Base-by-base conservation (phyloP, 2,113 vertebrate species). In the Clarias magur region DNA sequence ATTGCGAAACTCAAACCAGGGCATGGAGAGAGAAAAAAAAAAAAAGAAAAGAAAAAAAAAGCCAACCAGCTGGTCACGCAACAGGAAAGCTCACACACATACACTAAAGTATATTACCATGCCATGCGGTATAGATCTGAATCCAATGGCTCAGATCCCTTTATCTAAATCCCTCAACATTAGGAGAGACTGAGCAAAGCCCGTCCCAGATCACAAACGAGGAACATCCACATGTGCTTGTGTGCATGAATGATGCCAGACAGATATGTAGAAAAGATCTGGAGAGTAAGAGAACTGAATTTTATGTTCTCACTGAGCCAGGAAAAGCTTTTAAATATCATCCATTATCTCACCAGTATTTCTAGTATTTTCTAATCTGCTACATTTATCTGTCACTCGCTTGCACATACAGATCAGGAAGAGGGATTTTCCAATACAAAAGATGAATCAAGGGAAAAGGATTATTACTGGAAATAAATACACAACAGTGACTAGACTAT, bases 1-100 rank as follows among this genome's bases (percentile, higher is more conserved):
- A 91, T 90, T 90, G 89, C 87, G 86, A 93, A 94, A 93, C 90
- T 90, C 88, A 93, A 93, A 93, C 90, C 92, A 93, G 93, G 88
- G 86, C 92, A 87, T 30, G 84, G 83, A 63, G n/a, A n/a, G n/a
- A n/a, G n/a, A n/a, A n/a, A n/a, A 80, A 62, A 78, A 68, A 38
- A 42, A 42, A 42, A 42, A 42, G 84, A 80, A 63, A 23, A 80
- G 38, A 78, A 68, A 38, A 72, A 57, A 81, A 87, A 90, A 91
- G 89, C 90, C 89, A 91, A 81, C 82, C 70, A 90, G 88, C 90
- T 68, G 86, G 84, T 84, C 88, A 86, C 73, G 84, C 90, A 67
- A 85, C 7, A 53, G 80, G 63, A 86, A 80, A 72, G 72, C 80
- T 82, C 88, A 83, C 72, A 79, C 56, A 81, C 67, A 82, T 25